These are phyloP conservation scores for Cylindroiulus punctatus DNA, from an alignment of 2,888 invertebrate species.

Conservation along the genomic window DNA sequence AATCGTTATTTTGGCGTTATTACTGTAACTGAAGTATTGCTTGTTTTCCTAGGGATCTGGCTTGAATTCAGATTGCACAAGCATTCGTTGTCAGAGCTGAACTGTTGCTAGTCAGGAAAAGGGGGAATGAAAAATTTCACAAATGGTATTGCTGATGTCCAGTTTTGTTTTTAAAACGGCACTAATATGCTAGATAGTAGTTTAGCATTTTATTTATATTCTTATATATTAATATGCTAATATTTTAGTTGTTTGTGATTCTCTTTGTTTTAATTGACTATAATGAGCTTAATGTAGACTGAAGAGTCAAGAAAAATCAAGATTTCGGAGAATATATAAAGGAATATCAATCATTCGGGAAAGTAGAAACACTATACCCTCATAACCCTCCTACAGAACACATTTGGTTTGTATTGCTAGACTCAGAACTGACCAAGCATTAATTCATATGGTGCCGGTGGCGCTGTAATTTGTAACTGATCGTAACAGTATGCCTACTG, in stretches of 20 bases:
- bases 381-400: background rate
- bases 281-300: background rate
- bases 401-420: background rate
- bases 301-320: background rate
- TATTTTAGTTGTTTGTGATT: constrained; percentile 47
- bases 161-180: constrained; percentile 7
- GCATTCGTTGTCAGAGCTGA: constrained; percentile 11
- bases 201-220: constrained; percentile 27
- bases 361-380: background rate
- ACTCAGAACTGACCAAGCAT: background rate
- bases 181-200: constrained; percentile 1
- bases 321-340: background rate
- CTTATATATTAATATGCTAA: constrained; percentile 15
- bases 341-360: background rate
- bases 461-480: background rate
- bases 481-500: background rate
- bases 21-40: background rate
- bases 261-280: constrained; percentile 11
- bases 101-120: constrained; percentile 35
- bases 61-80: background rate
- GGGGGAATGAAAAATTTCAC: constrained; percentile 1
- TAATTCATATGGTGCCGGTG: background rate
- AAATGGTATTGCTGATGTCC: constrained; percentile 1
- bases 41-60: background rate
- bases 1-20: background rate